Base-by-base conservation (phyloP, 2,888 invertebrate species). In the Megamerina dolium region DNA sequence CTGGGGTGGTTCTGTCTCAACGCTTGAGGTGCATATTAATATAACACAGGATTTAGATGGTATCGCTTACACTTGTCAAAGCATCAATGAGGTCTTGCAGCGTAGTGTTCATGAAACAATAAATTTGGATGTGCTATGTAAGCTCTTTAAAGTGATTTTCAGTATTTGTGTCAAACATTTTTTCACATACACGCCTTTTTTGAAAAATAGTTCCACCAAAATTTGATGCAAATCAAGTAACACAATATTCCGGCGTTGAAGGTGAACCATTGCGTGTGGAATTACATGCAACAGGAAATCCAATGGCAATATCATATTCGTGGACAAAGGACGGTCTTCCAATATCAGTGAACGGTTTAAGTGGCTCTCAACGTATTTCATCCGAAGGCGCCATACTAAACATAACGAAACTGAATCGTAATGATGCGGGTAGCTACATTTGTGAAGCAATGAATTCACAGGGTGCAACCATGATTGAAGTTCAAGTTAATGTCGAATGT, bases 311-410 rank as follows among this genome's bases (percentile, higher is more conserved):
- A 51, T 63, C 63, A 34, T 67, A 64, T 32, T 63, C 68, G 41
- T 67, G 66, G 66, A 68, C 66, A 23, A 67, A 64, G 55, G 62
- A 68, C 43, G 66, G 68, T 18, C 53, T 68, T 37, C 66, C 68
- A 38, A 68, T 67, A 40, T 64, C 60, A 54, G 59, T 56, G 52
- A 66, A 59, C 14, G 43, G 50, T 8, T 38, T 55, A 18, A 60
- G 58, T 20, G 63, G 61, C 2, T 6, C 10, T 23, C 63, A 67
- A 39, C 59, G 66, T 16, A 55, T 67, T 46, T 56, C 64, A 43
- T 62, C 64, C 8, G 66, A 66, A 30, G 68, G 68, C 27, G 56
- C 68, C 2, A 52, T 61, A 19, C 53, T 67, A 35, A 67, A 65
- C 26, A 68, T 67, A 29, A 66, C 61, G 45, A 60, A 58, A 27